Percentiles rank a stretch among this genome's conserved stretches.
phyloP scores from a whole-genome alignment of 2,888 invertebrate species.

The Drosophila sordidapex region DNA sequence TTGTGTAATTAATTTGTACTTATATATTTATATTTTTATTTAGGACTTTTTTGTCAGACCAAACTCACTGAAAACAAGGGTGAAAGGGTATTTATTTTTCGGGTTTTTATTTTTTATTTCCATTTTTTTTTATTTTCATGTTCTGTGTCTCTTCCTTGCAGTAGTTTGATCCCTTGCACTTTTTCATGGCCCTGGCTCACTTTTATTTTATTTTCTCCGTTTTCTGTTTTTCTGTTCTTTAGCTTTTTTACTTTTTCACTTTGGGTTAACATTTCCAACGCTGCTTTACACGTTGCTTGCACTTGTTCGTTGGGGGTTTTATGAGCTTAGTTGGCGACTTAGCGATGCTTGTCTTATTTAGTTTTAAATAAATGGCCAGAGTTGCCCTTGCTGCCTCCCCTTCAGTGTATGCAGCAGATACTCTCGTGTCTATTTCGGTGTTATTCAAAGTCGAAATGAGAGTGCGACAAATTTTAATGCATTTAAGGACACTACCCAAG shows the following conservation, averaged over 20 bases:
- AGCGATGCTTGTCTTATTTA: slow-evolving; percentile 79
- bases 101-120: slow-evolving; percentile 26
- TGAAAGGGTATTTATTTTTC: slow-evolving; percentile 2
- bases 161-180: slow-evolving; percentile 77
- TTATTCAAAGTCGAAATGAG: slow-evolving; percentile 32
- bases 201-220: slow-evolving; percentile 24
- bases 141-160: slow-evolving; percentile 57
- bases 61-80: not conserved
- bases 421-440: slow-evolving; percentile 20
- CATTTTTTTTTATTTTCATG: slow-evolving; percentile 43
- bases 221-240: slow-evolving; percentile 19
- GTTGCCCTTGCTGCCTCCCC: slow-evolving; percentile 24
- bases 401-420: slow-evolving; percentile 16
- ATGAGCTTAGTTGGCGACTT: slow-evolving; percentile 80
- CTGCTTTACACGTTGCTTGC: slow-evolving; percentile 68
- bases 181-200: slow-evolving; percentile 61
- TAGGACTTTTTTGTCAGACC: not conserved
- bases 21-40: not conserved
- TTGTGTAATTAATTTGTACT: too few species aligned
- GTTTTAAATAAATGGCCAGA: slow-evolving; percentile 75
- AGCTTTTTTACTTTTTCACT: slow-evolving; percentile 53
- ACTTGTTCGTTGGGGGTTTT: slow-evolving; percentile 71
- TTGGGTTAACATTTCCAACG: slow-evolving; percentile 61
- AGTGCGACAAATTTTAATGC: slow-evolving; percentile 32
- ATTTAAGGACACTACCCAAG: not conserved